phyloP scores from a whole-genome alignment of 2,797 vertebrate species.

The Sebastes cheni region DNA sequence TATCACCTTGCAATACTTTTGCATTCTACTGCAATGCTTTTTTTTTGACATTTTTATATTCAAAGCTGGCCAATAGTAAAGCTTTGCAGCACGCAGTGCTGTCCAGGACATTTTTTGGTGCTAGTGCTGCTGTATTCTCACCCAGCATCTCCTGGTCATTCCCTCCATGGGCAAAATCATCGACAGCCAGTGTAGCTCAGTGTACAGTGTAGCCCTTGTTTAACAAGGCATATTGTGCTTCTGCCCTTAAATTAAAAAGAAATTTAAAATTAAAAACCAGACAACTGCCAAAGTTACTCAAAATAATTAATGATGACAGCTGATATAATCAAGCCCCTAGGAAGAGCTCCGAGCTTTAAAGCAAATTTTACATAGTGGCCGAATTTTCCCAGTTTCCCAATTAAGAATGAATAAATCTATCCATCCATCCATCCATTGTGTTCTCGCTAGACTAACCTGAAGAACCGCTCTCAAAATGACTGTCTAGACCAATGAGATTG shows the following conservation, averaged over 20 bases:
- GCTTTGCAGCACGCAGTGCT: not conserved
- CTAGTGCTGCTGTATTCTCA: conserved; percentile 11
- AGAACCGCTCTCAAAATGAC: not conserved
- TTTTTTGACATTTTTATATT: not conserved
- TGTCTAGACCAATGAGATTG: not conserved
- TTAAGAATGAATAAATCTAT: fast-evolving
- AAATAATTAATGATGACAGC: not conserved
- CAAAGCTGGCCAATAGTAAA: not conserved
- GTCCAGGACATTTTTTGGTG: not conserved
- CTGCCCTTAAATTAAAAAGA: too few species aligned
- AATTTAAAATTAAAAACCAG: not conserved
- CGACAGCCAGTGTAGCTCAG: not conserved
- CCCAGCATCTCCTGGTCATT: conserved; percentile 1
- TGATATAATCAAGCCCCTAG: too few species aligned
- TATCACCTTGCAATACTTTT: not conserved
- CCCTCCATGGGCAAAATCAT: not conserved
- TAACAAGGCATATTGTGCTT: too few species aligned
- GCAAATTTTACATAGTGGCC: too few species aligned
- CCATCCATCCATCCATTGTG: fast-evolving
- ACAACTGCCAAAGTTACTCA: not conserved
- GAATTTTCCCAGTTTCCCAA: fast-evolving
- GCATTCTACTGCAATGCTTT: not conserved
- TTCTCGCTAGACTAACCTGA: not conserved
- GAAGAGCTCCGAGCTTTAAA: too few species aligned
- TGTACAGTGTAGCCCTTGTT: too few species aligned